A percentile compares a stretch with the other conserved stretches of the same genome.
Evolutionary conservation across 2,113 vertebrate species (phyloP).

Genomic region (Amblyopsis rosae): DNA sequence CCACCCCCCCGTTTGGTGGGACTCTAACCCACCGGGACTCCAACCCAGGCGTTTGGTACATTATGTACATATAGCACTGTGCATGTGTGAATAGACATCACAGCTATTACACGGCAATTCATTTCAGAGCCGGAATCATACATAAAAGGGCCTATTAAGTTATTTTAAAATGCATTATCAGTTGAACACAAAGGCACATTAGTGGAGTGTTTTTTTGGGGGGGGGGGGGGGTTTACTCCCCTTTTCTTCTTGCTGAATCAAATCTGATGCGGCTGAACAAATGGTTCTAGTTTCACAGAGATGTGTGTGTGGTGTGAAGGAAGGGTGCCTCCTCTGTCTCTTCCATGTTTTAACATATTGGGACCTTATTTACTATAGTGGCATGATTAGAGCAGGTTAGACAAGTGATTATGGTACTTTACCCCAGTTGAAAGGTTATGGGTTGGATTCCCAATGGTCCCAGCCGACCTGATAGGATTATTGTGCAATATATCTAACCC

Average conservation of each 20-base stretch:
- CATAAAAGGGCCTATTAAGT: conserved; percentile 47
- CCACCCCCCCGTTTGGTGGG: too few relatives aligned
- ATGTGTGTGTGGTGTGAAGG: conserved; percentile 15
- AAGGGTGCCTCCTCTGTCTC: background rate
- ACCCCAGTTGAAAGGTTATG: too few relatives aligned
- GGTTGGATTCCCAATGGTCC: too few relatives aligned
- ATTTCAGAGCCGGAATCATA: conserved; percentile 42
- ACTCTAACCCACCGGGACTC: too few relatives aligned
- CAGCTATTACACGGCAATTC: conserved; percentile 36
- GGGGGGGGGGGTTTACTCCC: background rate
- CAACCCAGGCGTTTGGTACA: too few relatives aligned
- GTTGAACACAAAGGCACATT: conserved; percentile 51
- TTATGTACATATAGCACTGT: too few relatives aligned
- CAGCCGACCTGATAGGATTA: too few relatives aligned
- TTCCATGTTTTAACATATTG: background rate
- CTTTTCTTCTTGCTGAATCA: too few relatives aligned
- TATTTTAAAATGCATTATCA: conserved; percentile 50
- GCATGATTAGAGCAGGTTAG: background rate
- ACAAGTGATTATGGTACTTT: background rate
- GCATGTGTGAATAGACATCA: background rate
- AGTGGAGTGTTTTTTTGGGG: conserved; percentile 36
- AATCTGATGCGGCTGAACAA: conserved; percentile 59
- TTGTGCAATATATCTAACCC: too few relatives aligned
- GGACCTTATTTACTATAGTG: conserved; percentile 2
- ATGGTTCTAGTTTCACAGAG: conserved; percentile 53